Conservation (phyloP, 2,888 invertebrate species). For the Syritta pipiens region DNA sequence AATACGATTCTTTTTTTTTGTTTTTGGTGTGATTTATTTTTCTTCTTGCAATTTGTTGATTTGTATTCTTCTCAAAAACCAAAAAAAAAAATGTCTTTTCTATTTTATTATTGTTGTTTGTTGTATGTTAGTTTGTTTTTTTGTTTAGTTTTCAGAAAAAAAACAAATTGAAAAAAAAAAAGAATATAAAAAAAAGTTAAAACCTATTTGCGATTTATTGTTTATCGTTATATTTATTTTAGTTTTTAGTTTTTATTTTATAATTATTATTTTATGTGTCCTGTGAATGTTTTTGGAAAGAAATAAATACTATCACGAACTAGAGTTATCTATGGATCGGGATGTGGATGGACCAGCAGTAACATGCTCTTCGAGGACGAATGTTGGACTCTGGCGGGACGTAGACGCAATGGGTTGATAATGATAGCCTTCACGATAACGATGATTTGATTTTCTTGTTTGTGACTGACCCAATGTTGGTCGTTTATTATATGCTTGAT, state of each 20-base stretch:
- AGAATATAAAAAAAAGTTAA: slow-evolving; percentile 17
- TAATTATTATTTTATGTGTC: slow-evolving; percentile 72
- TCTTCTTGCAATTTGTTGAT: slow-evolving; percentile 58
- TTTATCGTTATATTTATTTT: slow-evolving; percentile 70
- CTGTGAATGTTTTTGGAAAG: slow-evolving; percentile 71
- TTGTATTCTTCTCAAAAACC: slow-evolving; percentile 70
- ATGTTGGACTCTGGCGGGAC: slow-evolving; percentile 81
- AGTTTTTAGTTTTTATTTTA: slow-evolving; percentile 73
- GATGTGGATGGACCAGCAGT: slow-evolving; percentile 79
- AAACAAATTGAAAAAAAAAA: slow-evolving; percentile 12
- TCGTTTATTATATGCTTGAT: slow-evolving; percentile 80
- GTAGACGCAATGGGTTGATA: slow-evolving; percentile 81
- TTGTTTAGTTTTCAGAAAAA: slow-evolving; percentile 16
- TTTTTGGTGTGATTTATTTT: slow-evolving; percentile 65
- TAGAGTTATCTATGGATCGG: slow-evolving; percentile 80
- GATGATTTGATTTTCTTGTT: slow-evolving; percentile 79
- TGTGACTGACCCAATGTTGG: slow-evolving; percentile 79
- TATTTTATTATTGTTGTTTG: too few relatives aligned
- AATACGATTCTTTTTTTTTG: slow-evolving; percentile 64
- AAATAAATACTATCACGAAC: slow-evolving; percentile 80
- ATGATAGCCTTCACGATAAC: slow-evolving; percentile 80
- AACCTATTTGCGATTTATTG: slow-evolving; percentile 57
- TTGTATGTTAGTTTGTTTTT: slow-evolving; percentile 51
- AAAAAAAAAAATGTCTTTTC: too few relatives aligned
- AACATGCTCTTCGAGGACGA: slow-evolving; percentile 78